Conservation (phyloP, 2,113 vertebrate genomes). For the Chaenocephalus aceratus region DNA sequence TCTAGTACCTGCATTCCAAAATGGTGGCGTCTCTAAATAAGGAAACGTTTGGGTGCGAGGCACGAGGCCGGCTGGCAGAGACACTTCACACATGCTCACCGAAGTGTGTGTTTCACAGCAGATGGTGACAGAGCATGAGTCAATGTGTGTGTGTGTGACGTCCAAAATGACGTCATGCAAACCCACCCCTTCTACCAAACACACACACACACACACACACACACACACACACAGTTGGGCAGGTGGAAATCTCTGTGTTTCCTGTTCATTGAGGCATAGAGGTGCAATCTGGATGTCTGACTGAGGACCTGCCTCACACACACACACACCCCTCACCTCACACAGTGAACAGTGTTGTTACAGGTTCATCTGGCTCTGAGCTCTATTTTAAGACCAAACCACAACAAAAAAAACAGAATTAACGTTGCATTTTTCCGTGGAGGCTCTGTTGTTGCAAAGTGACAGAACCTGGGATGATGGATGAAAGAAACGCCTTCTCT, state of each 20-base stretch:
- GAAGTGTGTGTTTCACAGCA: slow-evolving; percentile 53
- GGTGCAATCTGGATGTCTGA: slow-evolving; percentile 70
- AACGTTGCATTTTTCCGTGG: slow-evolving; percentile 7
- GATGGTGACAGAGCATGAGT: slow-evolving; percentile 42
- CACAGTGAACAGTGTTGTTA: slow-evolving; percentile 26
- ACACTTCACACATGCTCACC: slow-evolving; percentile 45
- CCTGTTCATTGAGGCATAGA: slow-evolving; percentile 58
- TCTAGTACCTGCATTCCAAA: neutral
- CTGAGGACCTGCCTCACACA: slow-evolving; percentile 44
- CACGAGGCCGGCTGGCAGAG: slow-evolving; percentile 51
- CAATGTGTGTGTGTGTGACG: slow-evolving; percentile 57
- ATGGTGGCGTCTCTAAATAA: slow-evolving; percentile 38
- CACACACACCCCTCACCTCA: slow-evolving; percentile 38
- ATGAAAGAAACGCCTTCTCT: slow-evolving; percentile 14
- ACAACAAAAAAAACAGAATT: neutral
- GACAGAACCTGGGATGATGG: slow-evolving; percentile 19
- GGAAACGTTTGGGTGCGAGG: slow-evolving; percentile 24
- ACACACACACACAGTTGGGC: too few relatives aligned
- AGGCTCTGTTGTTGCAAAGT: neutral
- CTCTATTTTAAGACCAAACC: slow-evolving; percentile 43
- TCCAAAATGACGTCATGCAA: slow-evolving; percentile 67
- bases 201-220: too few relatives aligned
- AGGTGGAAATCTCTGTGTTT: slow-evolving; percentile 51
- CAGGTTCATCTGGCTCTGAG: slow-evolving; percentile 13
- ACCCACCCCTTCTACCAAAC: slow-evolving; percentile 43